Base-by-base conservation (phyloP, 2,113 vertebrate species). In the Epinephelus fuscoguttatus region DNA sequence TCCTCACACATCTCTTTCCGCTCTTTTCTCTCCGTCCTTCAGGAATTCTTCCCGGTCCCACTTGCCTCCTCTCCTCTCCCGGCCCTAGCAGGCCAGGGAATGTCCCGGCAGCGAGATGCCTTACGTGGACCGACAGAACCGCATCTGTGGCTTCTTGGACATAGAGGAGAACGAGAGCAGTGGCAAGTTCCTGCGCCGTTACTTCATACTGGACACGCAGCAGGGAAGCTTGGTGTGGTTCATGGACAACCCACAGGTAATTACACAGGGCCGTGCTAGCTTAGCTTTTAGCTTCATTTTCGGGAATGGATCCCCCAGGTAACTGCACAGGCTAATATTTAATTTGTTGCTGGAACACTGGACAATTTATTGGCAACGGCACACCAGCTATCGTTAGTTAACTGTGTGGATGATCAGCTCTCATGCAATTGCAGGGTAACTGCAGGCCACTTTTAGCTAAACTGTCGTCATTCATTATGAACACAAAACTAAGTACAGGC, bases 61-160 rank as follows among this genome's bases (percentile, higher is more conserved):
- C 59, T 78, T 61, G 60, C 33, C 55, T 76, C 33, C 2, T 74
- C 93, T 66, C 90, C 42, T 76, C 85, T 75, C 87, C 84, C 15
- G 90, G 88, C 90, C 91, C 70, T 71, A 75, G 78, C 70, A 91
- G 93, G 78, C 95, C 97, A 96, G 96, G 98, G 97, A 96, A 99
- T 99, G 97, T 96, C 95, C 95, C 96, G 93, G 92, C 84, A 89
- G 94, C 96, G 95, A 94, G 95, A 99, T 99, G 98, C 98, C 98
- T 97, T 99, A 99, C 94, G 98, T 98, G 96, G 98, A 99, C 97
- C 97, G 98, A 85, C 97, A 98, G 96, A 99, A 99, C 96, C 98
- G 97, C 92, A 97, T 97, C 85, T 99, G 98, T 96, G 98, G 98
- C 93, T 99, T 99, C 91, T 93, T 99, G 89, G 98, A 99, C 92